A percentile compares a stretch with the other conserved stretches of the same genome.
phyloP scores from a whole-genome alignment of 2,888 invertebrate genomes.

The Ashinkailepas kermadecensis region DNA sequence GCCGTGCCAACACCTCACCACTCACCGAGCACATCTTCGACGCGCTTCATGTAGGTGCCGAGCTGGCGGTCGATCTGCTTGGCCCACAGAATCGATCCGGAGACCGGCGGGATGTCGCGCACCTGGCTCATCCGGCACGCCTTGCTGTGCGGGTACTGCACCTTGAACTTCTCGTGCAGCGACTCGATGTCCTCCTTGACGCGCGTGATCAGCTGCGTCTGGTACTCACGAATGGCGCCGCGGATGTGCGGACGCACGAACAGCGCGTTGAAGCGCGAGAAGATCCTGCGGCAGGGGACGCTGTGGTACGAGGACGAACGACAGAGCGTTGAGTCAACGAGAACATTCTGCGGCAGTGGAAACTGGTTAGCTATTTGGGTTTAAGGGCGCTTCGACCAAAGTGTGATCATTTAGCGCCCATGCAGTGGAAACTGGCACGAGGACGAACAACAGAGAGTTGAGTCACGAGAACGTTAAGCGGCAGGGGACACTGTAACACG shows the following conservation, averaged over 20 bases:
- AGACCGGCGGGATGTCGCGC: conserved; percentile 91
- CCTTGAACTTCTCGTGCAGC: conserved; percentile 96
- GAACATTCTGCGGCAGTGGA: too few species aligned
- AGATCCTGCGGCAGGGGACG: conserved; percentile 36
- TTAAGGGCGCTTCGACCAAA: too few species aligned
- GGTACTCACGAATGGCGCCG: conserved; percentile 97
- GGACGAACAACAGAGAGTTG: too few species aligned
- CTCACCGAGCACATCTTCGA: conserved; percentile 85
- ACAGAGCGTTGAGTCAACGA: too few species aligned
- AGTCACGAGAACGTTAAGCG: too few species aligned
- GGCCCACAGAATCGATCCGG: conserved; percentile 98
- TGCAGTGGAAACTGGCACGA: too few species aligned
- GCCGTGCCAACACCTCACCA: conserved; percentile 44
- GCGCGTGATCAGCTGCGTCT: conserved; percentile 95
- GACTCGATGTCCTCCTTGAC: conserved; percentile 99
- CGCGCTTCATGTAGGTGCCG: conserved; percentile 88
- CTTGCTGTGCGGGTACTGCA: conserved; percentile 92
- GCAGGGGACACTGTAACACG: too few species aligned
- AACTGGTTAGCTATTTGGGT: too few species aligned
- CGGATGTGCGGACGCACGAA: conserved; percentile 98
- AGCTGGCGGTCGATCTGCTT: conserved; percentile 96
- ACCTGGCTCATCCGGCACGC: conserved; percentile 83
- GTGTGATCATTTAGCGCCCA: too few species aligned
- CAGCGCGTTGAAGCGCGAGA: conserved; percentile 93
- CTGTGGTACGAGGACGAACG: too few species aligned